Percentiles rank a stretch among this genome's conserved stretches.
Evolutionary conservation across 1,140 invertebrate genomes (phyloP).

Genomic region (Schmidtea mediterranea): DNA sequence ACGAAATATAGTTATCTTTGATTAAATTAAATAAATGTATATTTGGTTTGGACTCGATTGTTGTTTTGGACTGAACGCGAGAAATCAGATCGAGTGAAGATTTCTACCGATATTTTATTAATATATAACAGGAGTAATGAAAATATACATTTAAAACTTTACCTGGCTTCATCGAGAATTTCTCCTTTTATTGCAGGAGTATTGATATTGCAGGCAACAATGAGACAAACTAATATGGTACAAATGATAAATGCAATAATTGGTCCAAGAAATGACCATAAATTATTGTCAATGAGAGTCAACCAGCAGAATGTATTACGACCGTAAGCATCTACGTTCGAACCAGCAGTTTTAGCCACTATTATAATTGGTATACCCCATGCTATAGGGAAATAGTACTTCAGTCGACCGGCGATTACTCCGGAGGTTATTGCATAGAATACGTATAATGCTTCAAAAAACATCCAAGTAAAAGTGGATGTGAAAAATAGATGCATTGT

Average conservation of each 20-base stretch:
- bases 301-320: neutral
- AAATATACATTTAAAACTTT: neutral
- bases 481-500: conserved; percentile 15
- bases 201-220: neutral
- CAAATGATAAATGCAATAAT: neutral
- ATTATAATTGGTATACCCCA: conserved; percentile 12
- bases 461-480: conserved; percentile 12
- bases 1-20: no score
- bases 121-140: neutral
- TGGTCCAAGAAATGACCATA: neutral
- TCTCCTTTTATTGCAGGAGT: neutral
- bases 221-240: neutral
- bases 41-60: no score
- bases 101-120: no score
- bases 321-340: neutral
- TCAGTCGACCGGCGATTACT: conserved; percentile 13
- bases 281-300: neutral
- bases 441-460: conserved; percentile 13
- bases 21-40: no score
- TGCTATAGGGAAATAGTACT: conserved; percentile 12
- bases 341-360: neutral
- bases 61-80: no score
- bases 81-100: no score
- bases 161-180: neutral
- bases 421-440: conserved; percentile 17